phyloP scores from a whole-genome alignment of 2,888 invertebrate species.

The Drosophila recens region DNA sequence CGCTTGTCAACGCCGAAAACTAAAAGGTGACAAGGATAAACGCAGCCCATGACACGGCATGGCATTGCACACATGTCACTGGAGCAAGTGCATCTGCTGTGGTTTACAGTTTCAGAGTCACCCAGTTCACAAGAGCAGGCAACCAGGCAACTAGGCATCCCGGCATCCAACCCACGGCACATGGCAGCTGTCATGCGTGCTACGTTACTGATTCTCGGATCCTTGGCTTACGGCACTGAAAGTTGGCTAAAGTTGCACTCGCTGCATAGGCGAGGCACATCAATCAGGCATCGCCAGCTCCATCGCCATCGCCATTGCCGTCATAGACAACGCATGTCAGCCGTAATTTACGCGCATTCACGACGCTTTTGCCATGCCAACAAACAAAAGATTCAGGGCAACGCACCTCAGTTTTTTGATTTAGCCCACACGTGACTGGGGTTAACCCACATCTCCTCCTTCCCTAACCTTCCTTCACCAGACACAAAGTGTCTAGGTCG shows the following conservation, averaged over 20 bases:
- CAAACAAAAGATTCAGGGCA: slow-evolving; percentile 71
- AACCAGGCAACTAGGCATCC: slow-evolving; percentile 12
- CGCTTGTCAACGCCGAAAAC: slow-evolving; percentile 79
- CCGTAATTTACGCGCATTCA: slow-evolving; percentile 79
- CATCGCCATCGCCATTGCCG: slow-evolving; percentile 35
- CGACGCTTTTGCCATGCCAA: slow-evolving; percentile 35
- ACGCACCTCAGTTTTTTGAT: slow-evolving; percentile 59
- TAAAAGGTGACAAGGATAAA: slow-evolving; percentile 81
- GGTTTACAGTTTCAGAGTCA: slow-evolving; percentile 49
- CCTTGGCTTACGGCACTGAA: slow-evolving; percentile 39
- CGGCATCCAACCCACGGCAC: slow-evolving; percentile 35
- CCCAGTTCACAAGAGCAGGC: neutral
- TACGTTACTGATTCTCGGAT: slow-evolving; percentile 26
- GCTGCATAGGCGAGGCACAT: slow-evolving; percentile 62
- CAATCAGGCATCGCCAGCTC: slow-evolving; percentile 53
- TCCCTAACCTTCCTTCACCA: no score
- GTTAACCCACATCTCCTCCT: slow-evolving; percentile 16
- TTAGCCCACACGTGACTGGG: slow-evolving; percentile 65
- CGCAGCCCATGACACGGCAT: slow-evolving; percentile 52
- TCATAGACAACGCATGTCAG: slow-evolving; percentile 70
- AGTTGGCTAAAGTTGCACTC: slow-evolving; percentile 66
- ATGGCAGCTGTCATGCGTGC: slow-evolving; percentile 78
- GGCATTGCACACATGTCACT: slow-evolving; percentile 54
- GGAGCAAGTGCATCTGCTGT: slow-evolving; percentile 62
- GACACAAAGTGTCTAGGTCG: slow-evolving; percentile 13